These are phyloP conservation scores for Lymantria monacha DNA, from an alignment of 2,888 invertebrate species.

Conservation along the genomic window DNA sequence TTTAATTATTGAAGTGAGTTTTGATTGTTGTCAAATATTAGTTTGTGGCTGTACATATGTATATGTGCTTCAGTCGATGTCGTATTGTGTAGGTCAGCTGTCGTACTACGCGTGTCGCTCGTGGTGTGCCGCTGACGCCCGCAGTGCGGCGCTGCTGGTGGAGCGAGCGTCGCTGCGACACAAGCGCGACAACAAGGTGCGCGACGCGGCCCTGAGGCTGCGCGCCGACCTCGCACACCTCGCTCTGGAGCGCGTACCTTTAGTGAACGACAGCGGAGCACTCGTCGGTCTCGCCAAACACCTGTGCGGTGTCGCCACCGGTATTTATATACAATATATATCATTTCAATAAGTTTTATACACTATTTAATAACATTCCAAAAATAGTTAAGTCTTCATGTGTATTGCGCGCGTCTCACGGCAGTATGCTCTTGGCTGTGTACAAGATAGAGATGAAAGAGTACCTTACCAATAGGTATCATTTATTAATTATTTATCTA, in stretches of 20 bases:
- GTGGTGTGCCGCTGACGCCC: slow-evolving; percentile 58
- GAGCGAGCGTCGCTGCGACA: slow-evolving; percentile 92
- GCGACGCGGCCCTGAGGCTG: slow-evolving; percentile 68
- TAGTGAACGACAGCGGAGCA: slow-evolving; percentile 46
- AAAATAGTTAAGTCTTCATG: too few species aligned
- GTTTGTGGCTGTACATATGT: too few species aligned
- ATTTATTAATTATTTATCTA: too few species aligned
- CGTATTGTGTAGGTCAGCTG: slow-evolving; percentile 85
- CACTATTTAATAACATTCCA: too few species aligned
- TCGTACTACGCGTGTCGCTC: slow-evolving; percentile 89
- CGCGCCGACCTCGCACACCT: slow-evolving; percentile 93
- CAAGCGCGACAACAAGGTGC: slow-evolving; percentile 84
- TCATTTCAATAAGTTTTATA: too few species aligned
- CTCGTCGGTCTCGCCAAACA: slow-evolving; percentile 93
- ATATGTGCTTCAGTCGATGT: too few species aligned
- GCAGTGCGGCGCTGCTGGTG: slow-evolving; percentile 85
- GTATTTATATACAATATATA: slow-evolving; percentile 54
- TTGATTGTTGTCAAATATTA: too few species aligned
- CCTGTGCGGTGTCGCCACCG: slow-evolving; percentile 94
- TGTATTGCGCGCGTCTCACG: too few species aligned
- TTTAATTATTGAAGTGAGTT: too few species aligned
- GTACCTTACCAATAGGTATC: too few species aligned
- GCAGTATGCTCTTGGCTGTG: too few species aligned
- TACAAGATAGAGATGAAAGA: too few species aligned
- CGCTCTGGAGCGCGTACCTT: slow-evolving; percentile 76